Evolutionary conservation across 35 echinoderm and acorn worm species (phyloP), one percentile per base, ranked within the genome.

Genomic region (Lytechinus variegatus): DNA sequence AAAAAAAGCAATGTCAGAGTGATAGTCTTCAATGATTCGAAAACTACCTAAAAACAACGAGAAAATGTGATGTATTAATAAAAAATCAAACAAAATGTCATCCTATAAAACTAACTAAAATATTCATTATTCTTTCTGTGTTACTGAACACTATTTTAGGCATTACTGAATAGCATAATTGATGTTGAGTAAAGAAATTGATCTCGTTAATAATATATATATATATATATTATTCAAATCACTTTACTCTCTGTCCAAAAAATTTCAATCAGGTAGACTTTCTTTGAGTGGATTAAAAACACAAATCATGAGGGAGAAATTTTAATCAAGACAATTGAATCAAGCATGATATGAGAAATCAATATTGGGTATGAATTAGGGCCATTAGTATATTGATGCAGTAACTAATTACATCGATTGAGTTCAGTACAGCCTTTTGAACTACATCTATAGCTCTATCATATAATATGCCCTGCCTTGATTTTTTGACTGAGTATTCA

Each of bases 341-440:
- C 52, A 90, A 54, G 29, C 88, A 90, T 21, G 66, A 90, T 44
- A 90, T 90, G 88, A 52, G 24, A 54, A 90, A 90, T 90, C 88
- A 90, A 90, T 90, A 54, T 44, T 21, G 52, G 52, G 88, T 28
- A 90, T 90, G 88, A 54, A n/a, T n/a, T n/a, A 28, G 52, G 52
- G 27, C 88, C 28, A 44, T 90, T 90, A 90, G 88, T 14, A 14
- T 90, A 90, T 90, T 90, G 88, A 90, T 52, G 88, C 11, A 90
- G 28, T 90, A 90, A 54, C 88, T 90, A 90, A 90, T 90, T 90
- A 90, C 52, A 90, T 90, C 52, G 88, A 90, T 90, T 90, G 88
- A 44, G 52, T 24, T 79, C 66, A 24, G 66, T n/a, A 24, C 66
- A 79, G 19, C 19, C 6, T 24, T 79, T 24, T 79, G 88, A 10